A percentile compares a stretch with the other conserved stretches of the same genome.
Conservation (phyloP, 1,140 invertebrate species). For the Drosophila bipectinata region DNA sequence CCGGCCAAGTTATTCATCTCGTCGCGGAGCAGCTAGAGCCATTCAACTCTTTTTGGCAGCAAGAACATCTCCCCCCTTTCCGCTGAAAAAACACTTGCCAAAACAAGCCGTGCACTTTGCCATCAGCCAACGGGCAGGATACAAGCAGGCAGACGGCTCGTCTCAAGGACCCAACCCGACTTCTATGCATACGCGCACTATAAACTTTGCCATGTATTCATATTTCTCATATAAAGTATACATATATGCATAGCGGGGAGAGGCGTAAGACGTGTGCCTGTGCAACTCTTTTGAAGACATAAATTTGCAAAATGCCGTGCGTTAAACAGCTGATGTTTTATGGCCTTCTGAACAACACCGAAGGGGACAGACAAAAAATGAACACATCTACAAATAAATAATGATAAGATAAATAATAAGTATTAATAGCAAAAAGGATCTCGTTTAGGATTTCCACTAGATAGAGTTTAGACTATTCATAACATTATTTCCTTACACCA, state of each 20-base stretch:
- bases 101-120: constrained; percentile 69
- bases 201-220: constrained; percentile 41
- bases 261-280: constrained; percentile 7
- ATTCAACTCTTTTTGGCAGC: constrained; percentile 45
- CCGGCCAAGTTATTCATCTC: constrained; percentile 60
- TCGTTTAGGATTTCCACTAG: too few relatives aligned
- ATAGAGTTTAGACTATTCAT: too few relatives aligned
- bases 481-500: too few relatives aligned
- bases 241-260: not conserved
- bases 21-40: constrained; percentile 8
- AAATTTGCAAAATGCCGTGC: constrained; percentile 68
- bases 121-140: constrained; percentile 16
- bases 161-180: constrained; percentile 49
- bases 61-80: constrained; percentile 1
- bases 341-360: constrained; percentile 41
- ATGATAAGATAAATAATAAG: too few relatives aligned
- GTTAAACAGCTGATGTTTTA: constrained; percentile 76
- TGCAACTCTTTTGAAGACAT: constrained; percentile 66
- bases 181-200: constrained; percentile 32
- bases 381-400: not conserved
- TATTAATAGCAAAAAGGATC: too few relatives aligned
- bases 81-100: constrained; percentile 59
- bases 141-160: constrained; percentile 29
- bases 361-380: constrained; percentile 9
- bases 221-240: constrained; percentile 24